A percentile compares a stretch with the other conserved stretches of the same genome.
These are phyloP conservation scores for Urocynchramus pylzowi DNA, from an alignment of 2,113 vertebrate species.

Conservation along the genomic window DNA sequence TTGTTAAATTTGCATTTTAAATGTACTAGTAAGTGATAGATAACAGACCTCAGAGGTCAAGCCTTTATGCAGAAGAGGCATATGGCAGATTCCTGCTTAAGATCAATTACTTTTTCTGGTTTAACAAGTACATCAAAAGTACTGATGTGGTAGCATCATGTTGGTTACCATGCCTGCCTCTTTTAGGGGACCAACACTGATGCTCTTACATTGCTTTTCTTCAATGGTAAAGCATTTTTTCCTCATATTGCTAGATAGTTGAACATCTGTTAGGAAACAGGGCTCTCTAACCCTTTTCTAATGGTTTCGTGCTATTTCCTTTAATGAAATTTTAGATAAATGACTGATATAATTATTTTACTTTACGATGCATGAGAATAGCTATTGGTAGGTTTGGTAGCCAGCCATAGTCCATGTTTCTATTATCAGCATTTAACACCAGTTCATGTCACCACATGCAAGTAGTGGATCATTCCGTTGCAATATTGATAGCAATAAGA, in stretches of 20 bases:
- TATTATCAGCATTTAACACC: background rate
- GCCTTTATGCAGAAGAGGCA: background rate
- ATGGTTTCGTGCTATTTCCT: background rate
- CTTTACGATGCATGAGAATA: background rate
- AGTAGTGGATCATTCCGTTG: background rate
- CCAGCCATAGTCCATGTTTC: background rate
- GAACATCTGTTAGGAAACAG: background rate
- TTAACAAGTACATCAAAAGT: background rate
- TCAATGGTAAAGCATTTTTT: background rate
- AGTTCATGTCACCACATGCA: background rate
- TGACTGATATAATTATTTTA: background rate
- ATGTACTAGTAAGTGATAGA: background rate
- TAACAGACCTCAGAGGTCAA: background rate
- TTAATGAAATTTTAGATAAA: background rate
- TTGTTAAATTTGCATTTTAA: background rate
- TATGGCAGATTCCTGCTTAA: background rate
- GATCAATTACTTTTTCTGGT: background rate
- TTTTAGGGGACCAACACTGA: rapidly evolving
- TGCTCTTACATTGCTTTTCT: background rate
- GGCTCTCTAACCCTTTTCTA: background rate
- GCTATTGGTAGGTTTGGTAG: background rate
- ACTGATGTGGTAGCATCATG: background rate
- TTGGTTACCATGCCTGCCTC: background rate
- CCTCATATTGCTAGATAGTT: background rate
- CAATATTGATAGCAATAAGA: background rate